These are phyloP conservation scores for Macrocentrus cingulum DNA, from an alignment of 1,140 invertebrate species.

Conservation along the genomic window DNA sequence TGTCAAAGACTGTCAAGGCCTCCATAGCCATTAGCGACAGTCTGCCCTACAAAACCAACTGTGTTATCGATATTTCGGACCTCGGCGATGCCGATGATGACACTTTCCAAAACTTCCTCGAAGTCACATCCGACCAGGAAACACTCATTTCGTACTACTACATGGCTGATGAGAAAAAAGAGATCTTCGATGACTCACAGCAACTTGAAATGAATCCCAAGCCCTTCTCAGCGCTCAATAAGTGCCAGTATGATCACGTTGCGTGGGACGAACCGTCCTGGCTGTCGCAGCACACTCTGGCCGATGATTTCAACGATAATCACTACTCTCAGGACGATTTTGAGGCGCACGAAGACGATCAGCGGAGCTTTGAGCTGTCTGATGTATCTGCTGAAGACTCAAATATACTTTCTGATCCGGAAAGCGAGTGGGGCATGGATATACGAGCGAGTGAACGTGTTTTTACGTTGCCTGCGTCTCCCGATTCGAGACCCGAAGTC, in stretches of 20 bases:
- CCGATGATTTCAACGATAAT: slow-evolving; percentile 38
- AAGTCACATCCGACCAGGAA: slow-evolving; percentile 79
- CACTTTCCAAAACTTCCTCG: slow-evolving; percentile 84
- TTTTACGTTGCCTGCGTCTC: slow-evolving; percentile 6
- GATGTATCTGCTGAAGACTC: slow-evolving; percentile 55
- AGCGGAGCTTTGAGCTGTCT: slow-evolving; percentile 46
- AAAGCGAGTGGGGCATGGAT: slow-evolving; percentile 62
- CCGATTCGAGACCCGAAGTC: slow-evolving; percentile 48
- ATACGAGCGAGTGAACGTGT: slow-evolving; percentile 33
- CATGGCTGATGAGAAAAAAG: slow-evolving; percentile 81
- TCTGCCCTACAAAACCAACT: slow-evolving; percentile 42
- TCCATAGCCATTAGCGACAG: slow-evolving; percentile 66
- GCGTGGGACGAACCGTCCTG: slow-evolving; percentile 55
- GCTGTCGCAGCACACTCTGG: slow-evolving; percentile 46
- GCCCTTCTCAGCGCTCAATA: slow-evolving; percentile 16
- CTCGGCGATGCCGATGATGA: slow-evolving; percentile 65
- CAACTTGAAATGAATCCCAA: slow-evolving; percentile 55
- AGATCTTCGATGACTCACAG: slow-evolving; percentile 84
- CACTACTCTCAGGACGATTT: not conserved
- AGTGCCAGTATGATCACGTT: slow-evolving; percentile 55
- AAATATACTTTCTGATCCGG: slow-evolving; percentile 63
- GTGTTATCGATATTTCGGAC: slow-evolving; percentile 57
- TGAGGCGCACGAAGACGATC: slow-evolving; percentile 26
- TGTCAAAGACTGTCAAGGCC: slow-evolving; percentile 66
- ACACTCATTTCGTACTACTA: slow-evolving; percentile 89